These are phyloP conservation scores for Subacronicta megacephala DNA, from an alignment of 2,888 invertebrate genomes.

Conservation along the genomic window DNA sequence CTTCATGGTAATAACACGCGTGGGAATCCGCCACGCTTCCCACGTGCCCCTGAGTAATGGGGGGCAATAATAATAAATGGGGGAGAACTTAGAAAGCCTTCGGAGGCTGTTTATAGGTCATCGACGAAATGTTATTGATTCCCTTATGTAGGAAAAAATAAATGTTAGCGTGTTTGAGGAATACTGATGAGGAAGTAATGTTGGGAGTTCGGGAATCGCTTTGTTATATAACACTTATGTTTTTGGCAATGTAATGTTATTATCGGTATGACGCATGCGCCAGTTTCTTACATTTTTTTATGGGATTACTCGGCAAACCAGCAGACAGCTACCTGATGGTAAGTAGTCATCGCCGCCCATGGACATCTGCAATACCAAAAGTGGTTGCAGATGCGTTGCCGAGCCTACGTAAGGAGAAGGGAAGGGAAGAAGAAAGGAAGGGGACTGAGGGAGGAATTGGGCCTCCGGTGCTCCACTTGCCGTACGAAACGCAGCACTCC, in stretches of 20 bases:
- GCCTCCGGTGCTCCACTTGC: too few species aligned
- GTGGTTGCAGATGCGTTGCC: too few species aligned
- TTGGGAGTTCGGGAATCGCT: slow-evolving; percentile 20
- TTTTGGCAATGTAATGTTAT: not conserved
- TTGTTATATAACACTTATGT: not conserved
- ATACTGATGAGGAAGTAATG: slow-evolving; percentile 48
- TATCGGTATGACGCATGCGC: not conserved
- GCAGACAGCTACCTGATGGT: too few species aligned
- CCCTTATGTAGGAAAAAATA: slow-evolving; percentile 52
- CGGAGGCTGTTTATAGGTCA: slow-evolving; percentile 61
- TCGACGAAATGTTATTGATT: slow-evolving; percentile 57
- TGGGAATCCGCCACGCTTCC: slow-evolving; percentile 60
- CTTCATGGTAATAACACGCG: slow-evolving; percentile 64
- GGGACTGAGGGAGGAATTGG: too few species aligned
- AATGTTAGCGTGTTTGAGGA: slow-evolving; percentile 36
- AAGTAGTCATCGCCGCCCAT: too few species aligned
- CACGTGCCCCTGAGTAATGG: slow-evolving; percentile 64
- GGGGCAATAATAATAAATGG: slow-evolving; percentile 69
- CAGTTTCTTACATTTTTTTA: too few species aligned
- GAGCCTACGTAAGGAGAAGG: too few species aligned
- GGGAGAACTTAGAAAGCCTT: slow-evolving; percentile 51
- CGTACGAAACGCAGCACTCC: too few species aligned
- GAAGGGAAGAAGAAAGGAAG: too few species aligned
- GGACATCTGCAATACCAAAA: too few species aligned
- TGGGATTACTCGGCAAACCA: too few species aligned